Base-by-base conservation (phyloP, 2,113 vertebrate genomes). In the Boulengeromyrus knoepffleri region DNA sequence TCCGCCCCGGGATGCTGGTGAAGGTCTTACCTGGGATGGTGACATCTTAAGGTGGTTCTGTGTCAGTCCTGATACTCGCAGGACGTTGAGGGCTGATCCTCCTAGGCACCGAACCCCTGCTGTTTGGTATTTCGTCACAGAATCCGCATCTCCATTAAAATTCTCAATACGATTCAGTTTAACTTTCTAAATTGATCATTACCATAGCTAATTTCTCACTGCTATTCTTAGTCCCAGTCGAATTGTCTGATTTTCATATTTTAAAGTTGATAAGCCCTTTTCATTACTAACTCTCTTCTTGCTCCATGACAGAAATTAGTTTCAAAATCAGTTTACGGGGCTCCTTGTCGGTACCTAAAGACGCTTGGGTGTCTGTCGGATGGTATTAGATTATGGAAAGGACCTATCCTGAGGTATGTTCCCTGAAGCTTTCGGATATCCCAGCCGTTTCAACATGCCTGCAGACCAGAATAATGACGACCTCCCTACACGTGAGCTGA, bases 231-330 rank as follows among this genome's bases (percentile, higher is more conserved):
- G 74, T 42, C 74, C 74, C 74, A 80, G 36, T 80, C 74, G 31
- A 80, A 80, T 80, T 80, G 74, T 77, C 70, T 39, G 70, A 77
- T 77, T 77, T 77, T 77, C 70, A 77, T 77, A 77, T 77, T 77
- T 77, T 39, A 77, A 80, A 42, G 74, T 80, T 42, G 36, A 80
- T 19, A 27, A 8, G 36, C 74, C 74, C 13, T 77, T 77, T 77
- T 77, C 13, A 80, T 80, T 80, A 80, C 17, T 19, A 42, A 39
- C 31, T 36, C 31, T 77, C 36, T 7, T 80, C 74, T 80, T 42
- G 74, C 31, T 31, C 62, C 56, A 62, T 31, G 9, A 36, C 36
- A 42, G 36, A 42, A 15, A 80, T 80, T 80, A 39, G 74, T 42
- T 19, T 42, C 13, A 80, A 10, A 80, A 80, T 42, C 5, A 19